Evolutionary conservation across 2,888 invertebrate species (phyloP).

Genomic region (Eledone cirrhosa): DNA sequence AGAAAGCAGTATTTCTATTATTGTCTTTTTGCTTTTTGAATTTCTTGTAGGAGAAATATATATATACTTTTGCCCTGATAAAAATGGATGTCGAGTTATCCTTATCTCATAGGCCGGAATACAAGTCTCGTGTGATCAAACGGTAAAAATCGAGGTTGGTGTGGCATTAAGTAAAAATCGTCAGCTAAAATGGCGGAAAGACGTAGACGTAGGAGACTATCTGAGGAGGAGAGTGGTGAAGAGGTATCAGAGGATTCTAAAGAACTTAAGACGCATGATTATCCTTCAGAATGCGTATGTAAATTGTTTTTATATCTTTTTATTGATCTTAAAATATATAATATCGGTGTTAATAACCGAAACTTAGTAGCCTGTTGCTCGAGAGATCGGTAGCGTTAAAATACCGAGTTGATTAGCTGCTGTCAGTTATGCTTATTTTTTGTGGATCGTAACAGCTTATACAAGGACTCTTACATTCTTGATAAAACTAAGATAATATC

Average conservation of each 20-base stretch:
- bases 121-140: slow-evolving; percentile 17
- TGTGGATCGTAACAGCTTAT: no score
- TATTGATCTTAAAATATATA: not conserved
- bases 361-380: slow-evolving; percentile 16
- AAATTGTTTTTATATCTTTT: not conserved
- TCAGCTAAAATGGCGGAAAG: slow-evolving; percentile 42
- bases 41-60: no score
- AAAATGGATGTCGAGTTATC: no score
- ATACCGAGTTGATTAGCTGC: no score
- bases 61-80: no score
- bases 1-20: no score
- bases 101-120: not conserved
- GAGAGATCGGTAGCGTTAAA: no score
- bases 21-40: no score
- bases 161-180: not conserved
- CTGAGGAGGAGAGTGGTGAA: slow-evolving; percentile 45
- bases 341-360: not conserved
- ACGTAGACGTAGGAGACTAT: slow-evolving; percentile 36
- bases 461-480: no score
- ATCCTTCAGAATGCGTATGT: slow-evolving; percentile 49
- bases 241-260: slow-evolving; percentile 44
- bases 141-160: not conserved
- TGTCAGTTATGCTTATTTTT: no score
- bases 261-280: slow-evolving; percentile 32
- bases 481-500: no score